phyloP scores from a whole-genome alignment of 1,140 invertebrate genomes.

The Hypsibius dujardini region DNA sequence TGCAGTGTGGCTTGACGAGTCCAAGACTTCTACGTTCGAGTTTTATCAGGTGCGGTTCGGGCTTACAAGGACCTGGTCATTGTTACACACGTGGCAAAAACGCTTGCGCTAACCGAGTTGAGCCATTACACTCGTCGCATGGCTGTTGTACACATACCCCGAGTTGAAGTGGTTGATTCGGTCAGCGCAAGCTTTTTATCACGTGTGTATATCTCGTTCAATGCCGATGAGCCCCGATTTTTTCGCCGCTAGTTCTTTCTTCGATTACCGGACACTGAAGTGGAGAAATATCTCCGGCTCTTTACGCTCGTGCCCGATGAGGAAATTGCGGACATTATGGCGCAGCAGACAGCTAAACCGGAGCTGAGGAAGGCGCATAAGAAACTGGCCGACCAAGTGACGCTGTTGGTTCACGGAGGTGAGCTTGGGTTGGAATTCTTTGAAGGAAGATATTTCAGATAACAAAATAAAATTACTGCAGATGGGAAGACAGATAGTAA shows the following conservation, averaged over 20 bases:
- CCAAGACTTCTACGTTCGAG: slow-evolving; percentile 66
- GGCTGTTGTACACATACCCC: too few relatives aligned
- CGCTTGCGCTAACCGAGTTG: too few relatives aligned
- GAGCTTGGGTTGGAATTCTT: slow-evolving; percentile 23
- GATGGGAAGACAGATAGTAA: too few relatives aligned
- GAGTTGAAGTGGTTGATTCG: too few relatives aligned
- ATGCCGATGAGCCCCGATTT: slow-evolving; percentile 16
- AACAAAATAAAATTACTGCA: too few relatives aligned
- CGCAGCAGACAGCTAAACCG: slow-evolving; percentile 48
- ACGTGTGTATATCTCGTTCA: neutral
- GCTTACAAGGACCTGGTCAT: too few relatives aligned
- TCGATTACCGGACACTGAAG: slow-evolving; percentile 54
- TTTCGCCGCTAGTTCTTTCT: slow-evolving; percentile 47
- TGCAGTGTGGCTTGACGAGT: slow-evolving; percentile 62
- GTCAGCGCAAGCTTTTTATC: too few relatives aligned
- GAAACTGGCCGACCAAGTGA: slow-evolving; percentile 61
- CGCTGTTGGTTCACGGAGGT: slow-evolving; percentile 73
- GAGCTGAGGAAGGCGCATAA: slow-evolving; percentile 56
- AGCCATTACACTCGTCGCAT: too few relatives aligned
- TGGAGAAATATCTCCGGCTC: slow-evolving; percentile 58
- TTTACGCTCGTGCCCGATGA: slow-evolving; percentile 59
- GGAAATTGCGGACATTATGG: slow-evolving; percentile 53
- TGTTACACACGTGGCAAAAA: too few relatives aligned
- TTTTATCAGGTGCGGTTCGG: slow-evolving; percentile 53
- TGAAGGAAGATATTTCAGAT: too few relatives aligned